Base-by-base conservation (phyloP, 2,888 invertebrate species). In the Metopia argyrocephala region DNA sequence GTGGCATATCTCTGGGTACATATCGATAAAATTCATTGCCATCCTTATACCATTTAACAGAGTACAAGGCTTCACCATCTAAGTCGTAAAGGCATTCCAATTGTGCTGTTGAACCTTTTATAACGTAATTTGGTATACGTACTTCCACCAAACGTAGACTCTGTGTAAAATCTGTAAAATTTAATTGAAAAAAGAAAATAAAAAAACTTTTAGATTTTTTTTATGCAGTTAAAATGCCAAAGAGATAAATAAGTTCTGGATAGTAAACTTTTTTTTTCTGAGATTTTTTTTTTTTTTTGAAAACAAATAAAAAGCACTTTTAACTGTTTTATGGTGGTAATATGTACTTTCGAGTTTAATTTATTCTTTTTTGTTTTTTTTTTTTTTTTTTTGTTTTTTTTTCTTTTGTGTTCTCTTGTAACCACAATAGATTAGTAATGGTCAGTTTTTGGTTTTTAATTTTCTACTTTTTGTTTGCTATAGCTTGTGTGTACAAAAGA, bases 1-100 rank as follows among this genome's bases (percentile, higher is more conserved):
- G 95, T 83, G 96, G 96, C 87, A 92, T 92, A 90, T 96, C 96
- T 73, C 94, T 92, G 15, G 96, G 96, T 85, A 96, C 94, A 91
- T 94, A 96, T 85, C 96, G 93, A 92, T 95, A 96, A 92, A 96
- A 96, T 91, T 96, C 96, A 89, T 95, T 94, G 85, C 96, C 96
- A 89, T 96, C 96, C 91, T 96, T 96, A 92, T 96, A 96, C 96
- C 96, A 97, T 92, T 96, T 96, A 87, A 96, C 96, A 56, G 96
- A 96, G 91, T 96, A 96, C 61, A 96, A 92, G 68, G 93, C 93
- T 89, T 96, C 96, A 3, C 93, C 94, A 85, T 96, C 95, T 89
- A 97, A 92, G 89, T 95, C 94, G 92, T 95, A 97, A 87, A 94
- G 94, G 90, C 96, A 96, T 83, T 95, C 95, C 85, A 97, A 91